Evolutionary conservation across 1,140 invertebrate genomes (phyloP).

Genomic region (Diorhabda elongata): DNA sequence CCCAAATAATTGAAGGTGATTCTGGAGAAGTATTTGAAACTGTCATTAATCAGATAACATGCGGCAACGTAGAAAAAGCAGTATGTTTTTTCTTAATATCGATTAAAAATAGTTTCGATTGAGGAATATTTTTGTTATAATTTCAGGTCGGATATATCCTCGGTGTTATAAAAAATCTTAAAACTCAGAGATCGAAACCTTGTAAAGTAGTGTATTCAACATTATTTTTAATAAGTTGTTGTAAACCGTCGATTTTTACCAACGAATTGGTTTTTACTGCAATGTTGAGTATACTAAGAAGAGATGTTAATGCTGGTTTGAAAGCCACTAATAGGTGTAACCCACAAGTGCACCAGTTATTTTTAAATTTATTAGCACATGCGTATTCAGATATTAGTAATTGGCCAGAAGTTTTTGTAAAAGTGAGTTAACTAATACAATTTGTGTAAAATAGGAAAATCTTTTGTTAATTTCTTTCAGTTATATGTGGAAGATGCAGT

Average conservation of each 20-base stretch:
- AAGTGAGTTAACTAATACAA: slow-evolving; percentile 48
- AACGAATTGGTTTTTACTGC: slow-evolving; percentile 77
- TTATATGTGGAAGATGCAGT: slow-evolving; percentile 92
- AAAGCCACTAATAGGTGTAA: slow-evolving; percentile 74
- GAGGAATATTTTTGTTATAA: slow-evolving; percentile 46
- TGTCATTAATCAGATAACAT: slow-evolving; percentile 55
- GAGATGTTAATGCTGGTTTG: slow-evolving; percentile 66
- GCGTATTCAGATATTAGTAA: slow-evolving; percentile 72
- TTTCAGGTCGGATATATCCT: slow-evolving; percentile 47
- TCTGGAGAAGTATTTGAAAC: slow-evolving; percentile 56
- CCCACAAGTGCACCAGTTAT: slow-evolving; percentile 75
- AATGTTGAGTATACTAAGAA: slow-evolving; percentile 75
- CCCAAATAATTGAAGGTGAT: slow-evolving; percentile 57
- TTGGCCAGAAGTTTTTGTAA: slow-evolving; percentile 76
- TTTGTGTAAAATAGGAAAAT: background rate
- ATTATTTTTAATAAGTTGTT: slow-evolving; percentile 78
- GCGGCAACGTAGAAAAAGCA: slow-evolving; percentile 60
- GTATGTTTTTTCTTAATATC: slow-evolving; percentile 46
- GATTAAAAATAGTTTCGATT: slow-evolving; percentile 39
- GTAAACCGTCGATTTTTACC: slow-evolving; percentile 71
- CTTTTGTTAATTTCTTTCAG: slow-evolving; percentile 49
- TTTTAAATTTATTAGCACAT: slow-evolving; percentile 79
- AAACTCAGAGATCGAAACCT: slow-evolving; percentile 69
- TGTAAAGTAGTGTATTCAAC: slow-evolving; percentile 74
- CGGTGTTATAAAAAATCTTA: slow-evolving; percentile 64